Evolutionary conservation across 2,113 vertebrate genomes (phyloP).

Genomic region (Oncorhynchus masou): DNA sequence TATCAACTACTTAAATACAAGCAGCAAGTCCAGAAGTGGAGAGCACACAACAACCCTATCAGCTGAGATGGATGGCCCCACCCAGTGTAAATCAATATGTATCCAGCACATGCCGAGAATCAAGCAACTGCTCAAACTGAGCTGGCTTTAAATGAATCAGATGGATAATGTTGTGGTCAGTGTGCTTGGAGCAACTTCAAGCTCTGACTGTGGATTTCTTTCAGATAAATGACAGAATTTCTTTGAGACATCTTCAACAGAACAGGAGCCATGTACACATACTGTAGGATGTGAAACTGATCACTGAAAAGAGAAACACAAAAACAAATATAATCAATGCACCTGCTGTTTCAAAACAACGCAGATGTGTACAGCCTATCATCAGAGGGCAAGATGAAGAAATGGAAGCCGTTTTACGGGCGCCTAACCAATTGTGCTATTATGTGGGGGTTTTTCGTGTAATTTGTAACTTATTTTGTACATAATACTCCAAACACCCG

Average conservation of each 20-base stretch:
- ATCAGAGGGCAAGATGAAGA: no score
- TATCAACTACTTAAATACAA: constrained; percentile 47
- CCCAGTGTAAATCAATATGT: constrained; percentile 44
- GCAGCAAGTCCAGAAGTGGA: constrained; percentile 9
- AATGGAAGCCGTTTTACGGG: no score
- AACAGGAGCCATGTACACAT: not conserved
- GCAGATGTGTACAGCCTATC: no score
- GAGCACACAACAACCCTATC: constrained; percentile 2
- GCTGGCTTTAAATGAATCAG: constrained; percentile 10
- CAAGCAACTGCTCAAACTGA: constrained; percentile 10
- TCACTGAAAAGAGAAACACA: not conserved
- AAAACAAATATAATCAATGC: no score
- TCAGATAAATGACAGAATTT: not conserved
- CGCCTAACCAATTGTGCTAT: no score
- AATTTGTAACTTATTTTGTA: no score
- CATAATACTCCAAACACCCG: no score
- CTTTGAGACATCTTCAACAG: no score
- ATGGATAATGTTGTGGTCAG: constrained; percentile 21
- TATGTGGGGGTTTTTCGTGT: no score
- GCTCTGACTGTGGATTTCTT: not conserved
- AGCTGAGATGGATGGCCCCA: constrained; percentile 45
- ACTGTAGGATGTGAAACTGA: not conserved
- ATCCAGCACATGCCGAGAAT: constrained; percentile 25
- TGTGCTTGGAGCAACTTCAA: not conserved
- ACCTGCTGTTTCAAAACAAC: no score